Evolutionary conservation across 2,888 invertebrate species (phyloP), one percentile per base, ranked within the genome.

Genomic region (Drosophila testacea): DNA sequence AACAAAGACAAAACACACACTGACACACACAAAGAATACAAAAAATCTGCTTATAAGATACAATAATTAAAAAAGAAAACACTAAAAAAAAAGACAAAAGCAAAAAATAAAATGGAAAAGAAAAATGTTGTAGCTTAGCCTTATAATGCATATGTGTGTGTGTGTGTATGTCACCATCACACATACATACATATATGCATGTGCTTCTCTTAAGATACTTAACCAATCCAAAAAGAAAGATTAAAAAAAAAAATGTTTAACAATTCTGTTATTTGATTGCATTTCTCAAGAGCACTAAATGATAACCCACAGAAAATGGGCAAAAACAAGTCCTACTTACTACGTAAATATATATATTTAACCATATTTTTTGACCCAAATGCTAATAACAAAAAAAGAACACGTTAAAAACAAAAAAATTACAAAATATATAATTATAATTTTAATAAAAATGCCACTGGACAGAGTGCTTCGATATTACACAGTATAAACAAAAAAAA

Each of bases 391-490:
- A 61, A 57, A 38, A 50, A n/a, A 10, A 34, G 27, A 50, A 57
- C 13, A 60, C 68, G 72, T 72, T 73, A 48, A 52, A 73, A 77
- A 77, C 69, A 68, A 56, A 47, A 28, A 69, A 67, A 67, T 47
- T 13, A 64, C 27, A 44, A 63, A 16, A 42, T n/a, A n/a, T n/a
- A n/a, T 41, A 38, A 54, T 71, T 55, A 32, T 55, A 44, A 65
- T 57, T 60, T 54, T 59, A 56, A 72, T 69, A 48, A 22, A 22
- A 22, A 57, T 73, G 73, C 69, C 69, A 44, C 56, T 73, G 73
- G 73, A 60, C 63, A 72, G 83, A 77, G 86, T 83, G 83, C 83
- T 83, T 83, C 83, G 83, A 86, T 86, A 86, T 77, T 83, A 83
- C 67, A 71, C 83, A 83, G 77, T 77, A 82, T 38, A 47, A 60